Conservation (phyloP, 92 coral and sea anemone genomes). For the Pocillopora grandis region DNA sequence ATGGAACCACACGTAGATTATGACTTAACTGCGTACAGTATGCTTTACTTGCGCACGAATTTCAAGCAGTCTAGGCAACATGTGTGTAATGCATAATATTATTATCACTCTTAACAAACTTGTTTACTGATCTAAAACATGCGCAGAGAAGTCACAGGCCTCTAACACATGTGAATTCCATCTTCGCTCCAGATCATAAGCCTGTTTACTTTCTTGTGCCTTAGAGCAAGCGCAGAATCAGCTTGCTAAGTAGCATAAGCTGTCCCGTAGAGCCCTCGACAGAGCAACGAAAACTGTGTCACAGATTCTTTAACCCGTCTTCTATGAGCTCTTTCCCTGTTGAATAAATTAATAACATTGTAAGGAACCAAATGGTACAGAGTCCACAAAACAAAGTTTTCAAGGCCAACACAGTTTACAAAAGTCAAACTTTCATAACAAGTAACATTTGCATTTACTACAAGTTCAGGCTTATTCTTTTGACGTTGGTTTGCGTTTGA, state of each 20-base stretch:
- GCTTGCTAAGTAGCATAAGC: conserved; percentile 61
- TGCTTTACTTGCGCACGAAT: too few relatives aligned
- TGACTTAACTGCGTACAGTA: too few relatives aligned
- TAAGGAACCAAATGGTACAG: neutral
- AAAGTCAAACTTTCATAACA: neutral
- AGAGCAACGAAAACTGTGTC: conserved; percentile 87
- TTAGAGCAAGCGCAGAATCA: neutral
- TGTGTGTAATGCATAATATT: too few relatives aligned
- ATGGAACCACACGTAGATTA: too few relatives aligned
- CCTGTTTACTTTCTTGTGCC: too few relatives aligned
- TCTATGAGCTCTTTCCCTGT: conserved; percentile 83
- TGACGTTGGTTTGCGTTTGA: too few relatives aligned
- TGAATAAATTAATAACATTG: neutral
- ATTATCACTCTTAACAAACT: neutral
- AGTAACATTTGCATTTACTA: too few relatives aligned
- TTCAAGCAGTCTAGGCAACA: too few relatives aligned
- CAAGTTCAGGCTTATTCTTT: too few relatives aligned
- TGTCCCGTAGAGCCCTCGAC: conserved; percentile 94
- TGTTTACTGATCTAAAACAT: neutral
- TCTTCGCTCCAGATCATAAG: too few relatives aligned
- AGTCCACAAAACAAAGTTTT: neutral
- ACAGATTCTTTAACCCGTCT: conserved; percentile 90
- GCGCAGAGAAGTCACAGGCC: neutral
- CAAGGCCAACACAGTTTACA: neutral
- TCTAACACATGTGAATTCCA: neutral